These are phyloP conservation scores for Mesoclemmys tuberculata DNA, from an alignment of 2,113 vertebrate species.

Conservation along the genomic window DNA sequence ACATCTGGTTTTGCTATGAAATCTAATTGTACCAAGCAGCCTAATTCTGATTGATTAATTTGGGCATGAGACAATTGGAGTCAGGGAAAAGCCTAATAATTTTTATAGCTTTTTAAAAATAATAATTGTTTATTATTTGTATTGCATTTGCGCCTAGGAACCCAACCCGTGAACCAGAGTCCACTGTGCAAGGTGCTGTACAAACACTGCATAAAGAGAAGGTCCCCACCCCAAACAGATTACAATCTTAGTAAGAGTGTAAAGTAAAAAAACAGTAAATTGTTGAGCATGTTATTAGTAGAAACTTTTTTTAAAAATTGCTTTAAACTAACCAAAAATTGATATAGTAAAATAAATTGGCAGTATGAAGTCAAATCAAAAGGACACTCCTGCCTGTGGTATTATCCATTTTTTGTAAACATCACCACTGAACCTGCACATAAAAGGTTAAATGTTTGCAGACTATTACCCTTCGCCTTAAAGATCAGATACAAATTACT, in stretches of 20 bases:
- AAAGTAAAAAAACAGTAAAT: slow-evolving; percentile 6
- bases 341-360: slow-evolving; percentile 50
- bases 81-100: background rate
- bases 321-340: slow-evolving; percentile 51
- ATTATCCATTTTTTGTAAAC: slow-evolving; percentile 71
- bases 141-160: background rate
- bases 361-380: slow-evolving; percentile 40
- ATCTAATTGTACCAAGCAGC: background rate
- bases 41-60: background rate
- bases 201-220: slow-evolving; percentile 12
- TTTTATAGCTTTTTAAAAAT: background rate
- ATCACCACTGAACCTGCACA: slow-evolving; percentile 68
- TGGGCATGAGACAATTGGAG: background rate
- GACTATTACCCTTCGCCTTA: slow-evolving; percentile 72
- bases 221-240: slow-evolving; percentile 1
- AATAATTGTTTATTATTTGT: background rate
- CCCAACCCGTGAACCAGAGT: background rate
- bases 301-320: slow-evolving; percentile 52
- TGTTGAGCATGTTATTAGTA: slow-evolving; percentile 18
- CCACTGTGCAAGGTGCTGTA: background rate
- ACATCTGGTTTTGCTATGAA: background rate
- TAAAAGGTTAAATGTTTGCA: slow-evolving; percentile 81
- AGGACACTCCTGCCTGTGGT: slow-evolving; percentile 50
- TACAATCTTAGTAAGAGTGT: background rate
- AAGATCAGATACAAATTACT: slow-evolving; percentile 84